Evolutionary conservation across 1,140 invertebrate species (phyloP), one percentile per base, ranked within the genome.

Genomic region (Capitella teleta): DNA sequence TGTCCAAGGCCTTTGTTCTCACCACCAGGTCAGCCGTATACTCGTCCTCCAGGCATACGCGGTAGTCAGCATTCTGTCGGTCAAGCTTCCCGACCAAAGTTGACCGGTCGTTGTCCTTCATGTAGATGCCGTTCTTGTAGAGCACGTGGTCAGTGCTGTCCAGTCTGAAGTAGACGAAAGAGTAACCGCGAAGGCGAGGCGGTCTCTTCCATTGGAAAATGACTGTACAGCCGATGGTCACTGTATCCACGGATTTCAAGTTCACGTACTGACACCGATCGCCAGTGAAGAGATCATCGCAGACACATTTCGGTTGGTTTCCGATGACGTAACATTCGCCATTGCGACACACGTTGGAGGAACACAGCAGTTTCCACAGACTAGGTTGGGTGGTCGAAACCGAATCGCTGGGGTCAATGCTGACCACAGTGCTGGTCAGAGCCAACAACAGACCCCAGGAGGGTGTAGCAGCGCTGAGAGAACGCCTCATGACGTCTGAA

Each of bases 21-120:
- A 32, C 30, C 30, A 32, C 30, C n/a, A 8, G 8, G 30, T 32
- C 30, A n/a, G 30, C 30, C 8, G n/a, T 32, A 10, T 10, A 8
- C 23, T 30, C 45, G 14, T 47, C 45, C 45, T 47, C 45, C 28
- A 47, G n/a, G 18, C 45, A 47, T 3, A 47, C 45, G 14, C 45
- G 28, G 45, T 47, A 47, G 14, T 16, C 5, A 12, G 45, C 24
- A 14, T 16, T 8, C 10, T 30, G 28, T 5, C 45, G 28, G 4
- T 21, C 4, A 3, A 47, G 30, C 16, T 47, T 47, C 4, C 28
- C 45, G 4, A 47, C 23, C 4, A 47, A 30, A 26, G 24, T n/a
- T 3, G 28, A 5, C 6, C 28, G 45, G 10, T 26, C 23, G 26
- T 32, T 28, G 10, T 47, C 45, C 4, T 19, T 8, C 45, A 47